Conservation (phyloP, 2,888 invertebrate genomes). For the Cheilosia urbana region DNA sequence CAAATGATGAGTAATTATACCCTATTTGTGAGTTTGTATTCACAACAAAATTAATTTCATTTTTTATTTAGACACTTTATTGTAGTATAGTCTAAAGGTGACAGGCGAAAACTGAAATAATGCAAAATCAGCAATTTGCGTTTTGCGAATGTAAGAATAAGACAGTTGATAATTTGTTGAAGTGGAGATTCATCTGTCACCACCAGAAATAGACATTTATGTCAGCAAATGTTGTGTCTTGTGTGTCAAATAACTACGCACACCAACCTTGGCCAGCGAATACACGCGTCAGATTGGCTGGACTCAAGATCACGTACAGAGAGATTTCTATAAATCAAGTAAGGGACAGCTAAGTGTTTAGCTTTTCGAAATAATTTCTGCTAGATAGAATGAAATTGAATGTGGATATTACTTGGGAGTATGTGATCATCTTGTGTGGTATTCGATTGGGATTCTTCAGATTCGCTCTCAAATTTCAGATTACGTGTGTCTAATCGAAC, state of each 20-base stretch:
- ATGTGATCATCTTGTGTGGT: background rate
- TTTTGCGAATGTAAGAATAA: background rate
- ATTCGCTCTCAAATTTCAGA: too few species aligned
- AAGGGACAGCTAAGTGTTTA: background rate
- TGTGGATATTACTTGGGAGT: background rate
- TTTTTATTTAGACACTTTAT: background rate
- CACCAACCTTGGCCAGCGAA: background rate
- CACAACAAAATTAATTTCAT: background rate
- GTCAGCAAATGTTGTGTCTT: background rate
- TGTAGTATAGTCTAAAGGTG: conserved; percentile 1
- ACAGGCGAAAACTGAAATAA: background rate
- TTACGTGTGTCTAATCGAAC: too few species aligned
- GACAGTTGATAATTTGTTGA: background rate
- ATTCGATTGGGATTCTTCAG: too few species aligned
- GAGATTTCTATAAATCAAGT: background rate
- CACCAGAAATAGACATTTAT: conserved; percentile 5
- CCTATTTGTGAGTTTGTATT: background rate
- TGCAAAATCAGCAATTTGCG: background rate
- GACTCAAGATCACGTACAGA: background rate
- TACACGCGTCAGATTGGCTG: background rate
- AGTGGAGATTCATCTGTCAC: background rate
- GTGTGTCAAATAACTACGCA: background rate
- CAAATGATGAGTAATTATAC: conserved; percentile 11
- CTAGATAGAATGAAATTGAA: background rate
- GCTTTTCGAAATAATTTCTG: background rate